Evolutionary conservation across 2,113 vertebrate genomes (phyloP).

Genomic region (Thryonomys swinderianus): DNA sequence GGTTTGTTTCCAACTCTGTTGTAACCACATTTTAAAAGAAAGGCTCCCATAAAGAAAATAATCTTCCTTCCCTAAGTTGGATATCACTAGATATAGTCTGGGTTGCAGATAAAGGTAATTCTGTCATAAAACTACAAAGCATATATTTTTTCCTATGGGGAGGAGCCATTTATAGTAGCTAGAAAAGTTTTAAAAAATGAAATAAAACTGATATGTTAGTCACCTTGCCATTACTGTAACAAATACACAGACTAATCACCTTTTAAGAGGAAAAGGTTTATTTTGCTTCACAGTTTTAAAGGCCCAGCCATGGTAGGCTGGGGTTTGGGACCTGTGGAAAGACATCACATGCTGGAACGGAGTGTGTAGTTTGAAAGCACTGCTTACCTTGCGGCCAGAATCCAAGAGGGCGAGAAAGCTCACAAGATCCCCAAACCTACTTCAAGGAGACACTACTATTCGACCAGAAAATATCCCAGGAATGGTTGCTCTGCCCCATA

Average conservation of each 20-base stretch:
- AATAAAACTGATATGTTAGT: background rate
- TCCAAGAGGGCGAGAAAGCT: background rate
- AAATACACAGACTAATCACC: background rate
- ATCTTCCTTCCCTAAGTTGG: conserved; percentile 45
- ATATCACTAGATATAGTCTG: conserved; percentile 47
- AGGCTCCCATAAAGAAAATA: conserved; percentile 59
- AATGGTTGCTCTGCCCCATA: background rate
- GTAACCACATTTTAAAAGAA: conserved; percentile 65
- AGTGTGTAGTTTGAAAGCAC: no score
- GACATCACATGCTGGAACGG: background rate
- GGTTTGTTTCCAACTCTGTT: conserved; percentile 70
- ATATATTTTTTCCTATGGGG: background rate
- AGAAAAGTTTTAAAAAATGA: background rate
- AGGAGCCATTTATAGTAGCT: background rate
- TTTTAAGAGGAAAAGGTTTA: background rate
- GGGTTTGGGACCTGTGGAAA: background rate
- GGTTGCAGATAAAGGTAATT: background rate
- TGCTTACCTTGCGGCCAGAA: background rate
- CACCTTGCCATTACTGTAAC: background rate
- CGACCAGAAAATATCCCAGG: background rate
- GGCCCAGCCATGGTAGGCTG: background rate
- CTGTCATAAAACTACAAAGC: conserved; percentile 7
- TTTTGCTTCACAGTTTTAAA: background rate
- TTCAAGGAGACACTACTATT: background rate
- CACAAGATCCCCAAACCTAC: no score